Evolutionary conservation across 2,888 invertebrate species (phyloP), one percentile per base, ranked within the genome.

Genomic region (Drosophila mimetica): DNA sequence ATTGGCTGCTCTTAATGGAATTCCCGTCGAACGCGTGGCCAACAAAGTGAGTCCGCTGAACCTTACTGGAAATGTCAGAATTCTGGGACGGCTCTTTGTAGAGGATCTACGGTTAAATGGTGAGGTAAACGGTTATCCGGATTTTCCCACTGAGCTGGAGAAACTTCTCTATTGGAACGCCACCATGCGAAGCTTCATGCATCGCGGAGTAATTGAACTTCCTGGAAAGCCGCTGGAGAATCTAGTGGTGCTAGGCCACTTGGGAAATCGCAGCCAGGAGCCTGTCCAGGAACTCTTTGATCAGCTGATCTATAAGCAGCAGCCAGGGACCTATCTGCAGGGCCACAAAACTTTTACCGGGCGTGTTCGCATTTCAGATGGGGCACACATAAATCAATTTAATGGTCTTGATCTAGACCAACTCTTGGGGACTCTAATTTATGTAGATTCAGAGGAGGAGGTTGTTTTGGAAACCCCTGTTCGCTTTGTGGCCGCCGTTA

Each of bases 391-490:
- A 8, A 44, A 71, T 0, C 77, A 84, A 4, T 61, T 91, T 13
- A 91, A 90, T 75, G 90, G 81, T 1, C 71, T 92, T 2, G 83
- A 92, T 70, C 39, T 93, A 6, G 67, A 83, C 1, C 67, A 89
- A 13, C 80, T 92, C 37, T 82, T 91, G 20, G 77, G 90, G 0
- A 90, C 92, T 60, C 79, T 93, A 2, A 92, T 93, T 6, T 89
- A 90, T 16, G 86, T 90, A 13, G 90, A 92, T 47, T 84, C 88
- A 0, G 32, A 20, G 9, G 18, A 52, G 36, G 51, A 53, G 37
- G 36, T 64, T 0, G 39, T 51, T 0, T 64, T 90, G 13, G 85
- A 92, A 8, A 75, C 91, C 0, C 79, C 90, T 2, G 85, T 93
- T 1, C 74, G 58, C 3, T 93, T 93, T 71, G 69, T 69, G 1